Evolutionary conservation across 2,888 invertebrate species (phyloP), one percentile per base, ranked within the genome.

Genomic region (Osmoderma eremita): DNA sequence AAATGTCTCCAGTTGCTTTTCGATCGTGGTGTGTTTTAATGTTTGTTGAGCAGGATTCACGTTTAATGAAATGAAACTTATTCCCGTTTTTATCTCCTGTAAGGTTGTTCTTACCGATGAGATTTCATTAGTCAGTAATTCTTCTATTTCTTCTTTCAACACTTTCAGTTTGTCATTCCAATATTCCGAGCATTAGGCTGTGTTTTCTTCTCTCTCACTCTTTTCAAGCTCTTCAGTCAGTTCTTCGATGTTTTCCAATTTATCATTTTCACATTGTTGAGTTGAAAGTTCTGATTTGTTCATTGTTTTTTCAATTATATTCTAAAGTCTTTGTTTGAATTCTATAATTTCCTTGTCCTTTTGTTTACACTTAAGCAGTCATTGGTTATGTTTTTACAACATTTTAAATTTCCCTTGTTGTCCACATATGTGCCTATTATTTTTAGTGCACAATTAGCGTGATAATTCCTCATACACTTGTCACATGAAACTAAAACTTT

Each of bases 301-400:
- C 42, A 42, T 42, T 3, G 17, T n/a, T 2, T 6, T 3, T 42
- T 8, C 17, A 17, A n/a, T 42, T 42, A 42, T 1, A n/a, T 42
- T 42, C 3, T 12, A 42, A 10, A 42, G 10, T 42, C 42, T 42
- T 42, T 13, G 13, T 42, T 42, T 42, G 3, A 42, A 12, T n/a
- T 42, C 42, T n/a, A 3, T 42, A 1, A 42, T 42, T 42, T 42
- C 10, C 5, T 17, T 42, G 3, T 42, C 17, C 42, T 42, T 42
- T 42, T 42, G 42, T 42, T 42, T 13, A 42, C 42, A 42, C n/a
- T 42, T 42, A 42, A 3, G 17, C 42, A 42, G 13, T 42, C 42
- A 17, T 13, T 15, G 13, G 42, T 42, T 42, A 42, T 42, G 17
- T 42, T 42, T 42, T 3, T 42, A 42, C 42, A 42, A 42, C 42